These are phyloP conservation scores for Popillia japonica DNA, from an alignment of 1,140 invertebrate species.

Conservation along the genomic window DNA sequence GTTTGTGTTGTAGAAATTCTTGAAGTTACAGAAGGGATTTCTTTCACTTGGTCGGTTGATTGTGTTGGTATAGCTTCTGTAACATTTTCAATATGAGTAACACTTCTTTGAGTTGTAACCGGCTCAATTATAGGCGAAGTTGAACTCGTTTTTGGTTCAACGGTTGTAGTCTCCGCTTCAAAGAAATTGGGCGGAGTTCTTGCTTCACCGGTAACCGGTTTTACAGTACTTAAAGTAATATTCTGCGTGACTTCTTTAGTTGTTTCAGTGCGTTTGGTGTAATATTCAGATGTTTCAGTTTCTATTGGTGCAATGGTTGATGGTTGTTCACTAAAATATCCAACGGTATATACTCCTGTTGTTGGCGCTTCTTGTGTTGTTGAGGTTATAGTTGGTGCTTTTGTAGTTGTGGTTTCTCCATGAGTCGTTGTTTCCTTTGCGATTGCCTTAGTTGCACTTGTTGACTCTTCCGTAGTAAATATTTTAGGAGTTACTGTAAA, in stretches of 20 bases:
- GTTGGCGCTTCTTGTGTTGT: not conserved
- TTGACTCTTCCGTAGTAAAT: too few species aligned
- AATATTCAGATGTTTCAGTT: not conserved
- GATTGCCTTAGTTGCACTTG: too few species aligned
- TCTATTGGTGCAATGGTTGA: not conserved
- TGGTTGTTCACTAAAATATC: not conserved
- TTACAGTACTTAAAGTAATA: not conserved
- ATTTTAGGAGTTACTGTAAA: too few species aligned
- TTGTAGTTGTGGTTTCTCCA: too few species aligned
- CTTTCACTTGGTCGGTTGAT: too few species aligned
- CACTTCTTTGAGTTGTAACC: too few species aligned
- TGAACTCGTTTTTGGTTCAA: not conserved
- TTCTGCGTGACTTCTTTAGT: not conserved
- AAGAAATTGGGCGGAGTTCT: not conserved
- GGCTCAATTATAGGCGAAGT: not conserved
- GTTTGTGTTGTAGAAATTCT: not conserved
- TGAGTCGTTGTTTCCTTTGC: too few species aligned
- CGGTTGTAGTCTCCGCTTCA: constrained; percentile 13
- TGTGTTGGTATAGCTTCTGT: too few species aligned
- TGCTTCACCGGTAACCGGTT: constrained; percentile 29
- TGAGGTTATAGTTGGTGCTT: not conserved
- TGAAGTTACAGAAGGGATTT: too few species aligned
- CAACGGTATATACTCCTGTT: not conserved
- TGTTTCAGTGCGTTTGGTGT: not conserved
- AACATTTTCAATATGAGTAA: too few species aligned